Evolutionary conservation across 2,113 vertebrate species (phyloP).

Genomic region (Melanerpes aurifrons): DNA sequence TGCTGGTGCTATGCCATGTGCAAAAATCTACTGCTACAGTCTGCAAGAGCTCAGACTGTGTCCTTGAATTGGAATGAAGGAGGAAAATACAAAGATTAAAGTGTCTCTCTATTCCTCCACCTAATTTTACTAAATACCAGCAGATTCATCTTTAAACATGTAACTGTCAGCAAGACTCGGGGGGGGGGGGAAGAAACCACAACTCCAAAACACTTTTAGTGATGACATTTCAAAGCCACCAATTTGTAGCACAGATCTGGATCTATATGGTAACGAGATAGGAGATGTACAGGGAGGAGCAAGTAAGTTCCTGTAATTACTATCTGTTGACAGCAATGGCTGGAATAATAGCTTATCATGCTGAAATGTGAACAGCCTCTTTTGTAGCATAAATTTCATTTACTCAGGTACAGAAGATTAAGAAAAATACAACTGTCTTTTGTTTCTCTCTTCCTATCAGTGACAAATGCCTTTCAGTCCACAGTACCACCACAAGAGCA

Average conservation of each 20-base stretch:
- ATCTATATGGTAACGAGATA: not conserved
- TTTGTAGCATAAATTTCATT: not conserved
- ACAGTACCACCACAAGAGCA: not conserved
- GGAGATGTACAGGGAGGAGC: not conserved
- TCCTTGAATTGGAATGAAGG: not conserved
- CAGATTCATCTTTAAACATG: not conserved
- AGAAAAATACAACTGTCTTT: not conserved
- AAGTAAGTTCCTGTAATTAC: not conserved
- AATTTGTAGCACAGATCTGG: not conserved
- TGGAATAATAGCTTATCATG: not conserved
- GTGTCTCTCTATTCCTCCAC: not conserved
- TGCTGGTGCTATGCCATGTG: fast-evolving
- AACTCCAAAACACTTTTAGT: not conserved
- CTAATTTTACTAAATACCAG: not conserved
- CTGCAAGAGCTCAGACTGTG: not conserved
- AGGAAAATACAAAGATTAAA: not conserved
- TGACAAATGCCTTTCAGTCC: not conserved
- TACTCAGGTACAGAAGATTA: not conserved
- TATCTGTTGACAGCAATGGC: not conserved
- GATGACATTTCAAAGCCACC: not conserved
- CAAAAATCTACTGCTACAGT: not conserved
- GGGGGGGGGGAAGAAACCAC: fast-evolving
- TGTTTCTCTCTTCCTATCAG: not conserved
- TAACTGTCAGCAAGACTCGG: not conserved
- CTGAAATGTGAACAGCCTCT: not conserved